Evolutionary conservation across 2,888 invertebrate species (phyloP).

Genomic region (Microchrysa polita): DNA sequence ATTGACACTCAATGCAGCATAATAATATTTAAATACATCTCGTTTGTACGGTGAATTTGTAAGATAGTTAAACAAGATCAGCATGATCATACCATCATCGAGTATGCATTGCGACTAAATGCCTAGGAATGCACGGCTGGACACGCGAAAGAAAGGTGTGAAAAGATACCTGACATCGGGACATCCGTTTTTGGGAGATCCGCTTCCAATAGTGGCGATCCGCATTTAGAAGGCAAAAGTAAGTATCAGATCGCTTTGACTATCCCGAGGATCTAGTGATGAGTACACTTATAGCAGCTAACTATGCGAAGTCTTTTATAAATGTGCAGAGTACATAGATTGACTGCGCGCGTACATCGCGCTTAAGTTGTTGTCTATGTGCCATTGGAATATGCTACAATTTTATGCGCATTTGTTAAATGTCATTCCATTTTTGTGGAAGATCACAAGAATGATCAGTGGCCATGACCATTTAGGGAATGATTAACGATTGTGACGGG

Average conservation of each 20-base stretch:
- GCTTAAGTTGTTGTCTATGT: background rate
- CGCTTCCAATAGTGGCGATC: slow-evolving; percentile 25
- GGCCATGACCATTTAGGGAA: slow-evolving; percentile 18
- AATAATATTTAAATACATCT: slow-evolving; percentile 38
- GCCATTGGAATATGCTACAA: slow-evolving; percentile 25
- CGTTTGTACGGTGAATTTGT: slow-evolving; percentile 38
- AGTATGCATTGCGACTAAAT: slow-evolving; percentile 2
- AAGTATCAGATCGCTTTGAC: background rate
- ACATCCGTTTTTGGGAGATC: slow-evolving; percentile 29
- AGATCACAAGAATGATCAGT: slow-evolving; percentile 32
- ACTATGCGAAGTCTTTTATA: background rate
- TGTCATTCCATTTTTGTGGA: slow-evolving; percentile 32
- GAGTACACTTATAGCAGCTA: background rate
- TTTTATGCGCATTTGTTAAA: slow-evolving; percentile 44
- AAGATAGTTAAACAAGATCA: slow-evolving; percentile 31
- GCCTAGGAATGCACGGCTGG: slow-evolving; percentile 1
- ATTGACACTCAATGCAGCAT: background rate
- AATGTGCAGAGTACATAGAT: too few species aligned
- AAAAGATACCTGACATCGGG: slow-evolving; percentile 39
- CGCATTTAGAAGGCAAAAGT: slow-evolving; percentile 9
- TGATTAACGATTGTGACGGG: slow-evolving; percentile 43
- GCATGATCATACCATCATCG: slow-evolving; percentile 30
- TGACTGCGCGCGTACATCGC: too few species aligned
- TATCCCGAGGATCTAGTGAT: slow-evolving; percentile 17
- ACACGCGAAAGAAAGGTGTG: slow-evolving; percentile 32